phyloP scores from a whole-genome alignment of 2,888 invertebrate genomes.

The Limnephilus rhombicus region DNA sequence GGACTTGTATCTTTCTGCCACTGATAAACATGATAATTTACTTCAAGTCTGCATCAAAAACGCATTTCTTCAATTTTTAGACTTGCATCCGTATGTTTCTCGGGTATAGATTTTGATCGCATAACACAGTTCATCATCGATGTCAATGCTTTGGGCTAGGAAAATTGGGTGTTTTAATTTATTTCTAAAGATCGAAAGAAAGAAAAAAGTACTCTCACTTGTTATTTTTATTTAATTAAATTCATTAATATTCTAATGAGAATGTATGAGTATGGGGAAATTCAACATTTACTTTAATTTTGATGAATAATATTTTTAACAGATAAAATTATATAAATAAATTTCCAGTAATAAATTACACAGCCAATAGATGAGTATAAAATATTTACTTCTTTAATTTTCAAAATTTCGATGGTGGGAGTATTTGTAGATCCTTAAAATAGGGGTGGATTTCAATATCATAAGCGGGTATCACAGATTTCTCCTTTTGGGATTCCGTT shows the following conservation, averaged over 20 bases:
- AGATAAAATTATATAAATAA: neutral
- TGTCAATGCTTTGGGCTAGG: too few relatives aligned
- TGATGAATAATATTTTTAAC: neutral
- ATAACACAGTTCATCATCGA: too few relatives aligned
- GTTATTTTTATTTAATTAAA: neutral
- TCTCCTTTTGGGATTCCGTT: neutral
- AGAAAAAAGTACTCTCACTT: neutral
- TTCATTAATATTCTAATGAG: neutral
- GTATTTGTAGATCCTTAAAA: neutral
- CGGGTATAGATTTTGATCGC: too few relatives aligned
- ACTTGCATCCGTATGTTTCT: too few relatives aligned
- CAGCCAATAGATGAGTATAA: neutral
- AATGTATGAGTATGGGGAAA: neutral
- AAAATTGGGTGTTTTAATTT: neutral
- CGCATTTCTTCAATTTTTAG: too few relatives aligned
- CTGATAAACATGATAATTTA: too few relatives aligned
- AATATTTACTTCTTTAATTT: neutral
- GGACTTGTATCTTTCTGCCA: too few relatives aligned
- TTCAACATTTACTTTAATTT: neutral
- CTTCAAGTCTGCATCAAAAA: too few relatives aligned
- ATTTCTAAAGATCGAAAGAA: neutral
- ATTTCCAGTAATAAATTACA: neutral
- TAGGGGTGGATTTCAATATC: neutral
- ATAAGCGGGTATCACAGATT: neutral
- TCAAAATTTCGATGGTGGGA: neutral